Conservation (phyloP, 1,140 invertebrate genomes). For the Cephus cinctus region DNA sequence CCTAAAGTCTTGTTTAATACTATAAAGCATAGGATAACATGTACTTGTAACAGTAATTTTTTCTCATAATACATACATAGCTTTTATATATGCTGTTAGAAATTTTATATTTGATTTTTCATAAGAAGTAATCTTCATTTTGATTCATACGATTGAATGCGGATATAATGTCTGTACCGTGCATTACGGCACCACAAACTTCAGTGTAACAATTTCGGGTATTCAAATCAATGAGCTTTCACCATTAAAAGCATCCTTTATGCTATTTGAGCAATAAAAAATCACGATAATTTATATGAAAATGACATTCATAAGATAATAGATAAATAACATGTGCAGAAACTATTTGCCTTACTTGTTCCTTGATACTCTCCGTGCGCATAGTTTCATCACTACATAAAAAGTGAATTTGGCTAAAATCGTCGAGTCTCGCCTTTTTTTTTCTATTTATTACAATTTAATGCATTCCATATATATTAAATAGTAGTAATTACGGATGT, state of each 20-base stretch:
- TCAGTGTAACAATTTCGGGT: too few species aligned
- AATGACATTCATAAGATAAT: slow-evolving; percentile 14
- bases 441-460: slow-evolving; percentile 20
- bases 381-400: slow-evolving; percentile 5
- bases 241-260: slow-evolving; percentile 17
- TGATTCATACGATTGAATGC: slow-evolving; percentile 17
- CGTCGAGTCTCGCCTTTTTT: slow-evolving; percentile 12
- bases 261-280: slow-evolving; percentile 37
- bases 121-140: slow-evolving; percentile 10
- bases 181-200: too few species aligned
- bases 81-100: slow-evolving; percentile 19
- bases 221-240: too few species aligned
- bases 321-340: slow-evolving; percentile 21
- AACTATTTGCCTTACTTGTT: slow-evolving; percentile 8
- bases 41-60: slow-evolving; percentile 26
- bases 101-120: slow-evolving; percentile 6
- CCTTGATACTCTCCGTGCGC: not conserved
- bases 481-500: slow-evolving; percentile 13
- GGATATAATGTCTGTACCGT: slow-evolving; percentile 16
- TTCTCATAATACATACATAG: slow-evolving; percentile 20
- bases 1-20: slow-evolving; percentile 35
- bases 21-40: slow-evolving; percentile 27
- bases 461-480: slow-evolving; percentile 22
- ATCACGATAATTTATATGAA: slow-evolving; percentile 17
- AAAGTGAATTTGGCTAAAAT: slow-evolving; percentile 24